These are phyloP conservation scores for Micropterix aruncella DNA, from an alignment of 2,888 invertebrate genomes.

Conservation along the genomic window DNA sequence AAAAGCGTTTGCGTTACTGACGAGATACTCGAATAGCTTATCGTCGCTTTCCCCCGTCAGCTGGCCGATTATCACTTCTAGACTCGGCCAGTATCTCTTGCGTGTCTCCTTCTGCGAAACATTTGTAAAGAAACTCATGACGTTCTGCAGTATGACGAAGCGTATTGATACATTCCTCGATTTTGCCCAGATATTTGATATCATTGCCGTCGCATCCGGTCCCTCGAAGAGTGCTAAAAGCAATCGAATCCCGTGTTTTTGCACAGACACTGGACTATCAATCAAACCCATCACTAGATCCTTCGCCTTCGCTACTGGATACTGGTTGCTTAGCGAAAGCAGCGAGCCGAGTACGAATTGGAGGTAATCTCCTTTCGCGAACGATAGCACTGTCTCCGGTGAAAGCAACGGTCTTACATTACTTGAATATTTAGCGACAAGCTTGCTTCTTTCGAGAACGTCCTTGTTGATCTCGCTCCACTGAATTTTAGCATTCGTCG, in stretches of 20 bases:
- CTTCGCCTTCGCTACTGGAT: not conserved
- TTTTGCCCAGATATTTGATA: not conserved
- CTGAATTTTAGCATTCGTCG: not conserved
- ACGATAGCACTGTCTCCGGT: not conserved
- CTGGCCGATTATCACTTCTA: not conserved
- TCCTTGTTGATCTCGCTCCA: not conserved
- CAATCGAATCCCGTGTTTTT: not conserved
- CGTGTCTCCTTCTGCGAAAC: not conserved
- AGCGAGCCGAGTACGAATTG: not conserved
- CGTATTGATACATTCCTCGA: not conserved
- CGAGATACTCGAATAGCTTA: not conserved
- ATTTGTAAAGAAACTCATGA: not conserved
- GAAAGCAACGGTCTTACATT: not conserved
- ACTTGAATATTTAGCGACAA: not conserved
- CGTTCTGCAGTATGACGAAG: not conserved
- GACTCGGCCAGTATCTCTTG: not conserved
- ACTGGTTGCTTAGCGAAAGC: not conserved
- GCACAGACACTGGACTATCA: not conserved
- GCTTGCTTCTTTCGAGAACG: not conserved
- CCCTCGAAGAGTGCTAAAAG: not conserved
- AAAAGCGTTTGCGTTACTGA: not conserved
- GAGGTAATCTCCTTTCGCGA: not conserved
- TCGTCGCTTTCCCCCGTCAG: not conserved
- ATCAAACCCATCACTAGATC: not conserved
- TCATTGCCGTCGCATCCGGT: not conserved